Percentiles rank a stretch among this genome's conserved stretches.
phyloP scores from a whole-genome alignment of 2,888 invertebrate species.

The Drosophila diplacantha region DNA sequence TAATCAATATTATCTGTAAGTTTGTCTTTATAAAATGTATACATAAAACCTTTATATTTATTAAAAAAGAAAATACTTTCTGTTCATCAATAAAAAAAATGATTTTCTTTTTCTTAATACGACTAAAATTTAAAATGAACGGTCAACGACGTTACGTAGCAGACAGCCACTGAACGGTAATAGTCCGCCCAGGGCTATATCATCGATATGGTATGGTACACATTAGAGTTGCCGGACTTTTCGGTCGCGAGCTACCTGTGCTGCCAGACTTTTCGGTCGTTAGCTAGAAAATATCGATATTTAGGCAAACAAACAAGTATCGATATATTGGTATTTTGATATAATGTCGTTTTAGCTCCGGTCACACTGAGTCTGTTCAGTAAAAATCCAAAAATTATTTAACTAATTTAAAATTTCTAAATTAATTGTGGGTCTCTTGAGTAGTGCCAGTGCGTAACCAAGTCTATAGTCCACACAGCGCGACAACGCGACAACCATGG shows the following conservation, averaged over 20 bases:
- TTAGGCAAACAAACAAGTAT: too few species aligned
- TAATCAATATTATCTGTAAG: too few species aligned
- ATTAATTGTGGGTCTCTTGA: slow-evolving; percentile 36
- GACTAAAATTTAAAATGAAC: neutral
- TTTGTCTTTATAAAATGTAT: too few species aligned
- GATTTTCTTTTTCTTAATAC: neutral
- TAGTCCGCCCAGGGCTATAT: neutral
- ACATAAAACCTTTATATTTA: too few species aligned
- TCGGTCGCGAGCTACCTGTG: too few species aligned
- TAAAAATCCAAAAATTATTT: slow-evolving; percentile 29
- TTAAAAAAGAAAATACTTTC: too few species aligned
- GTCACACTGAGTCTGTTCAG: slow-evolving; percentile 18
- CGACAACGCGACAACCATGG: slow-evolving; percentile 49
- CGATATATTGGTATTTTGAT: neutral
- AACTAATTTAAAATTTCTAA: slow-evolving; percentile 26
- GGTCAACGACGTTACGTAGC: neutral
- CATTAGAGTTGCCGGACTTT: too few species aligned
- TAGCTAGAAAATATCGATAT: too few species aligned
- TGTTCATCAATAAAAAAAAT: too few species aligned
- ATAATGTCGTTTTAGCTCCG: neutral
- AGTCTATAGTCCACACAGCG: slow-evolving; percentile 30
- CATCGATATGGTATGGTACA: neutral
- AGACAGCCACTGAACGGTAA: neutral
- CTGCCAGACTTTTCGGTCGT: too few species aligned
- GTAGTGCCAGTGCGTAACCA: slow-evolving; percentile 52